Base-by-base conservation (phyloP, 2,888 invertebrate genomes). In the Apoda limacodes region DNA sequence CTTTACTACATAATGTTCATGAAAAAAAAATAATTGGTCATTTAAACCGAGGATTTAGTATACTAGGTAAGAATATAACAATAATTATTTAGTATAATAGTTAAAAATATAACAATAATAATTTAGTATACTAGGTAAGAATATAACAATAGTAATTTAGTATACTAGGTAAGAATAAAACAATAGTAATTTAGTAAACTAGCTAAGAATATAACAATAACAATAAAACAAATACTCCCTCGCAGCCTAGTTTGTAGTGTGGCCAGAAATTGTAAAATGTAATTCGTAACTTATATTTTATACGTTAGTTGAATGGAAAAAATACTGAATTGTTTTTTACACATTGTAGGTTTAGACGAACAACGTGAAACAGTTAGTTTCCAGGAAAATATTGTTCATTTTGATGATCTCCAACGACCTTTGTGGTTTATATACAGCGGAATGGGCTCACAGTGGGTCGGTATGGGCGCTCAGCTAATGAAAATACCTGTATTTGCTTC, bases 401-500 rank as follows among this genome's bases (percentile, higher is more conserved):
- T 52, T 15, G 62, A 70, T 21, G 54, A 58, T 4, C 56, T 42
- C 0, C 48, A 51, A 13, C 55, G 82, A 1, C 86, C 87, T 1
- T 60, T 89, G 5, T 89, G 88, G 85, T 88, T 84, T 54, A 82
- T 89, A 34, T 89, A 87, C 69, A 85, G 87, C 32, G 88, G 88
- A 9, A 87, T 88, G 86, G 88, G 88, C 1, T 89, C n/a, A n/a
- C n/a, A n/a, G n/a, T n/a, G n/a, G n/a, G n/a, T n/a, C n/a, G n/a
- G n/a, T n/a, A n/a, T n/a, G 88, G 88, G 86, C 1, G 54, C 71
- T 12, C 74, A 84, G 25, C 76, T 90, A 46, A 84, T 89, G 84
- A 60, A 69, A 22, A 68, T 89, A 40, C 85, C 85, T 1, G 59
- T 82, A 9, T 89, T 89, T 53, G 74, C 82, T 4, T 62, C 63